phyloP scores from a whole-genome alignment of 2,888 invertebrate genomes.

The Polyommatus iphigenia region DNA sequence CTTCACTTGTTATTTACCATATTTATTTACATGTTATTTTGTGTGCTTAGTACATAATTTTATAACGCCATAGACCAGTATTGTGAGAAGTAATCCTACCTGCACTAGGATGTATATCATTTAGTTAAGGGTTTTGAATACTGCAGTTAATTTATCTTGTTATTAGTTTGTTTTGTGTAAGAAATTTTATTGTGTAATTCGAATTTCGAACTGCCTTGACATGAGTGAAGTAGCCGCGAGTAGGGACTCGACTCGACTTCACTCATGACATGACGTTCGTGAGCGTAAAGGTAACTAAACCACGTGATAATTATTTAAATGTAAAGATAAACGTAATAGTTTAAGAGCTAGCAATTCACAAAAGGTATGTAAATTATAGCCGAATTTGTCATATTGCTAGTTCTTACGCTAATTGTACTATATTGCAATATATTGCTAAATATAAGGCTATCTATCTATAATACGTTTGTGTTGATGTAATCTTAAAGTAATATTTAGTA shows the following conservation, averaged over 20 bases:
- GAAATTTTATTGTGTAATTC: not conserved
- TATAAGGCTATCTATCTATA: constrained; percentile 54
- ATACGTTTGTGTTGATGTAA: constrained; percentile 54
- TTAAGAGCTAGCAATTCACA: not conserved
- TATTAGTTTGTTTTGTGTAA: constrained; percentile 1
- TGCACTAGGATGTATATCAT: constrained; percentile 23
- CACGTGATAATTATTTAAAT: constrained; percentile 63
- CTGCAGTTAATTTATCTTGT: constrained; percentile 29
- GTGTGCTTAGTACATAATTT: constrained; percentile 24
- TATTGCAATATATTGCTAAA: constrained; percentile 47
- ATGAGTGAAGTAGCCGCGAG: constrained; percentile 1
- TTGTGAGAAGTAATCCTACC: constrained; percentile 12
- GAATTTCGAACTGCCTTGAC: not conserved
- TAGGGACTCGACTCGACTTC: not conserved
- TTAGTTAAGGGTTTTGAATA: constrained; percentile 15
- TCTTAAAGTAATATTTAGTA: constrained; percentile 45
- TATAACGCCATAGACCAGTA: constrained; percentile 23
- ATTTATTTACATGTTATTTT: constrained; percentile 8
- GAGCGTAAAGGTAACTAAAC: constrained; percentile 57
- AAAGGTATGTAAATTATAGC: not conserved
- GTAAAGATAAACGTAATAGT: constrained; percentile 27
- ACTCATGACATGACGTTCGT: not conserved
- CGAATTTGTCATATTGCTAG: not conserved
- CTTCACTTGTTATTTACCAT: constrained; percentile 4
- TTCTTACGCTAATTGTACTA: constrained; percentile 49